A percentile compares a stretch with the other conserved stretches of the same genome.
Conservation (phyloP, 2,888 invertebrate species). For the Microplitis manilae region DNA sequence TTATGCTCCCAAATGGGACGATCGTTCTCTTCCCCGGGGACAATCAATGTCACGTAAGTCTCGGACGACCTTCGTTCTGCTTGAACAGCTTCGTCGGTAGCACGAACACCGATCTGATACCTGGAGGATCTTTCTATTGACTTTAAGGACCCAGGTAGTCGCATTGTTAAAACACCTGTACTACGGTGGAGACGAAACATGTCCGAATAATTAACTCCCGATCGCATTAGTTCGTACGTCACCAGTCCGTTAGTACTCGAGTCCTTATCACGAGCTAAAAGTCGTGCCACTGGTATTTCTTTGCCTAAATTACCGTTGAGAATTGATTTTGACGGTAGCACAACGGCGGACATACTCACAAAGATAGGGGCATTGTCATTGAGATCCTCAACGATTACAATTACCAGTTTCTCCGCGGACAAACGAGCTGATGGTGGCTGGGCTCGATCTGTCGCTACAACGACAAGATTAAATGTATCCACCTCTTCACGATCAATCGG, state of each 20-base stretch:
- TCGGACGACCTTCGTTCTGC: slow-evolving; percentile 90
- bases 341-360: slow-evolving; percentile 91
- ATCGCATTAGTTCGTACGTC: slow-evolving; percentile 86
- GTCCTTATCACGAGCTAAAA: slow-evolving; percentile 89
- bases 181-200: slow-evolving; percentile 87
- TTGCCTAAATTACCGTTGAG: slow-evolving; percentile 72
- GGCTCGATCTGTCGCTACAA: slow-evolving; percentile 93
- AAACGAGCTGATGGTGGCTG: slow-evolving; percentile 80
- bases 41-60: slow-evolving; percentile 87
- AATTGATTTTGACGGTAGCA: slow-evolving; percentile 76
- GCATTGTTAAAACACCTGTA: slow-evolving; percentile 77
- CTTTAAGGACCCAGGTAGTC: slow-evolving; percentile 73
- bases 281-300: slow-evolving; percentile 80
- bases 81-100: slow-evolving; percentile 93
- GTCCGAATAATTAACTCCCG: slow-evolving; percentile 76
- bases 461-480: slow-evolving; percentile 89
- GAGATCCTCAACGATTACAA: slow-evolving; percentile 93
- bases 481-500: slow-evolving; percentile 93
- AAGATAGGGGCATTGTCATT: slow-evolving; percentile 95
- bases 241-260: slow-evolving; percentile 93
- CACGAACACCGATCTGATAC: slow-evolving; percentile 88
- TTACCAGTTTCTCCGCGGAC: slow-evolving; percentile 92
- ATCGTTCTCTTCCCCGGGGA: slow-evolving; percentile 75
- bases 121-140: slow-evolving; percentile 77
- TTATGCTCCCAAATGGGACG: slow-evolving; percentile 70